A percentile compares a stretch with the other conserved stretches of the same genome.
Conservation (phyloP, 2,797 vertebrate species). For the Hippoglossus hippoglossus region DNA sequence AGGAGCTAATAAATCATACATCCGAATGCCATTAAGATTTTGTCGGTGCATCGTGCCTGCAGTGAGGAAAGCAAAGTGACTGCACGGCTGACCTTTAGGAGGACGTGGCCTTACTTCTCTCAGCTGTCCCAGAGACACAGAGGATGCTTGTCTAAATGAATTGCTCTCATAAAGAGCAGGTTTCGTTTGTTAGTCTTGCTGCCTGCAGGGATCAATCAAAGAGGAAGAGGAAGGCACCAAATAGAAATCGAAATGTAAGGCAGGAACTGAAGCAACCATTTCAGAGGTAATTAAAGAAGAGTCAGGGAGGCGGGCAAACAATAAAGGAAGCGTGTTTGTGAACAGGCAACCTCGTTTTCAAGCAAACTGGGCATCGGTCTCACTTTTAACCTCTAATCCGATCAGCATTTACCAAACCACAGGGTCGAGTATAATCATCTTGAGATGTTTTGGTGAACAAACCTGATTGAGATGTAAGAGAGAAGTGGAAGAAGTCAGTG, state of each 20-base stretch:
- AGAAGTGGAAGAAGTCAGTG: slow-evolving; percentile 3
- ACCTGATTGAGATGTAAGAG: slow-evolving; percentile 13
- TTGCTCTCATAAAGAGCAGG: slow-evolving; percentile 51
- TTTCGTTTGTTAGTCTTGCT: slow-evolving; percentile 76
- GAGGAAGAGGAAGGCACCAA: slow-evolving; percentile 62
- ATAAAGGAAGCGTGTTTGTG: slow-evolving; percentile 16
- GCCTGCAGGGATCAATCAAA: slow-evolving; percentile 69
- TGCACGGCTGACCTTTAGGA: slow-evolving; percentile 70
- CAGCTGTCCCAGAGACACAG: slow-evolving; percentile 47
- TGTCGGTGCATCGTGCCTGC: slow-evolving; percentile 39
- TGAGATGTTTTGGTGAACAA: slow-evolving; percentile 26
- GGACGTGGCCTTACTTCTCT: slow-evolving; percentile 32
- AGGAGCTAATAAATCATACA: slow-evolving; percentile 68
- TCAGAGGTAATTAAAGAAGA: slow-evolving; percentile 73
- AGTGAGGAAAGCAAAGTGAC: slow-evolving; percentile 29
- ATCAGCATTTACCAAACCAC: slow-evolving; percentile 34
- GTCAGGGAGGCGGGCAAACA: slow-evolving; percentile 30
- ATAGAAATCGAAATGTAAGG: slow-evolving; percentile 75
- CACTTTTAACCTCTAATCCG: slow-evolving; percentile 14
- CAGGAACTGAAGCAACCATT: slow-evolving; percentile 67
- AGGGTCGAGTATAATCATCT: slow-evolving; percentile 22
- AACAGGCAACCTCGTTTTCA: slow-evolving; percentile 2
- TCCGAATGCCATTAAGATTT: slow-evolving; percentile 36
- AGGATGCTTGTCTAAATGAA: slow-evolving; percentile 71
- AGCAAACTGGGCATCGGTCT: slow-evolving; percentile 15